Conservation (phyloP, 2,113 vertebrate species). For the Carollia perspicillata region DNA sequence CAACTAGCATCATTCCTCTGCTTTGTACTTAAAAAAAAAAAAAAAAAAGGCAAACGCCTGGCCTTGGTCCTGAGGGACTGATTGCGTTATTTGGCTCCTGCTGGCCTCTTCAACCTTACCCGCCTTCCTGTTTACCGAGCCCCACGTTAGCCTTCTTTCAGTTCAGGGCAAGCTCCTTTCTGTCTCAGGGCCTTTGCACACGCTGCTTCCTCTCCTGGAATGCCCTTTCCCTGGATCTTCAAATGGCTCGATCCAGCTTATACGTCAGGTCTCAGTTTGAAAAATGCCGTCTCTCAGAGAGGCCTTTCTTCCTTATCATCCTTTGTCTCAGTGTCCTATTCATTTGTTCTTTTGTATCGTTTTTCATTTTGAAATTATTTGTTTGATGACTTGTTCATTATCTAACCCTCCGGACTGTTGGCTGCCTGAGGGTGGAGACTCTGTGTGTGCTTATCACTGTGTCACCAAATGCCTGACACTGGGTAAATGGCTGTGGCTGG, state of each 20-base stretch:
- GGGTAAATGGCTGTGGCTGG: neutral
- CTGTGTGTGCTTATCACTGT: slow-evolving; percentile 18
- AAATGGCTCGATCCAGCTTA: neutral
- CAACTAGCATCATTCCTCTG: neutral
- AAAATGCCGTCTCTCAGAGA: neutral
- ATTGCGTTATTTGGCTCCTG: neutral
- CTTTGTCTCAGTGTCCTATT: neutral
- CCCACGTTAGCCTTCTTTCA: neutral
- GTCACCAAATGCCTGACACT: neutral
- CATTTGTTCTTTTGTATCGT: slow-evolving; percentile 3
- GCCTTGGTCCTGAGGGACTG: neutral
- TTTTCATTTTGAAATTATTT: slow-evolving; percentile 47
- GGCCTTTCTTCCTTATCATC: neutral
- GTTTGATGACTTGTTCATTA: slow-evolving; percentile 6
- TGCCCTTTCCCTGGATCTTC: neutral
- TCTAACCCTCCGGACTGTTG: neutral
- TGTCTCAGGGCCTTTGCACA: slow-evolving; percentile 20
- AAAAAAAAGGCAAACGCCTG: neutral
- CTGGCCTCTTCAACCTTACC: neutral
- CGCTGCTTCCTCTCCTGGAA: neutral
- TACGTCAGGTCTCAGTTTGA: neutral
- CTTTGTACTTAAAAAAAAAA: neutral
- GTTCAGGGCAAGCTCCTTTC: neutral
- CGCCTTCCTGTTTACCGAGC: neutral
- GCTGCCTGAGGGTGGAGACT: neutral